These are phyloP conservation scores for Poecile atricapillus DNA, from an alignment of 2,113 vertebrate genomes.

Conservation along the genomic window DNA sequence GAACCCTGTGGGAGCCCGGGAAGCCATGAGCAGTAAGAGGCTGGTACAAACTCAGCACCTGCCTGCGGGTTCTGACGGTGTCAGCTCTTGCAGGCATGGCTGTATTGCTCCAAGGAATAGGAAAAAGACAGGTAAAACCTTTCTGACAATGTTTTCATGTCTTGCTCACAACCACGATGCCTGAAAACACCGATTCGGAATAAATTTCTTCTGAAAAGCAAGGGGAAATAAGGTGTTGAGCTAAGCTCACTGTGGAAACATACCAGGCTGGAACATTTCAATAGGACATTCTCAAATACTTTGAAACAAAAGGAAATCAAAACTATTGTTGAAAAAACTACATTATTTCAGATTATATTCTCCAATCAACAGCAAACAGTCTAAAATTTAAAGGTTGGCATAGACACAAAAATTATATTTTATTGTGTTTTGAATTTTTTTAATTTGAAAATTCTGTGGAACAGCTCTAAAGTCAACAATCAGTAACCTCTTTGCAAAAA, in stretches of 20 bases:
- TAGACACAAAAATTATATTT: not conserved
- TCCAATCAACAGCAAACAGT: not conserved
- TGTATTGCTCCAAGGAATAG: not conserved
- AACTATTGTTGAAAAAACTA: not conserved
- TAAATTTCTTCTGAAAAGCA: not conserved
- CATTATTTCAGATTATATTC: not conserved
- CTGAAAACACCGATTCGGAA: accelerated
- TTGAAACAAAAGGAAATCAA: not conserved
- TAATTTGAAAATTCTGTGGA: not conserved
- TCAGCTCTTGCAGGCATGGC: not conserved
- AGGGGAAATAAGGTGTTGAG: not conserved
- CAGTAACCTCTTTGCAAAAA: not conserved
- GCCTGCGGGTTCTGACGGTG: not conserved
- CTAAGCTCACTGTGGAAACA: not conserved
- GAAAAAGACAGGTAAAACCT: not conserved
- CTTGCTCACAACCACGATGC: not conserved
- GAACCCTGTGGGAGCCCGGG: not conserved
- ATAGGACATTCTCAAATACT: not conserved
- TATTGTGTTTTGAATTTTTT: not conserved
- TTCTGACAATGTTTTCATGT: not conserved
- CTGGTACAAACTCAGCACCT: not conserved
- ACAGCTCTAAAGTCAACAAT: not conserved
- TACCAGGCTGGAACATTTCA: not conserved
- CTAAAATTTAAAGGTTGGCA: not conserved
- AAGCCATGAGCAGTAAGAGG: not conserved